Evolutionary conservation across 2,113 vertebrate species (phyloP).

Genomic region (Corythornis madagascariensis): DNA sequence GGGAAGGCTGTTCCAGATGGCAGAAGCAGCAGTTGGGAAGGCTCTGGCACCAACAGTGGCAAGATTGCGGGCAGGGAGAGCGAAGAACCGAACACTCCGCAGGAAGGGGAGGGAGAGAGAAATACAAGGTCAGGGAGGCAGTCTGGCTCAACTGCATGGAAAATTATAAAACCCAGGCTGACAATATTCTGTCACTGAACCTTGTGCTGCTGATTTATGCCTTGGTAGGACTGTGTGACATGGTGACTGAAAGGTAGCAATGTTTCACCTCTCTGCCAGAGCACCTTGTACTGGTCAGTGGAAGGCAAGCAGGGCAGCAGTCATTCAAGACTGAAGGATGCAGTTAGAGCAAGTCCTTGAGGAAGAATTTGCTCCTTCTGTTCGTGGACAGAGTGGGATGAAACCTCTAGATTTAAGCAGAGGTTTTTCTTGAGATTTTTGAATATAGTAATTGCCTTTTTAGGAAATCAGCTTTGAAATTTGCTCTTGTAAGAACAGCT

Average conservation of each 20-base stretch:
- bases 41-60: conserved; percentile 43
- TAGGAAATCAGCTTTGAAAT: not conserved
- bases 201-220: not conserved
- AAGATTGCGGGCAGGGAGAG: conserved; percentile 28
- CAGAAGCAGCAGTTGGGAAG: conserved; percentile 54
- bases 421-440: not conserved
- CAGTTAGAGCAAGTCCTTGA: not conserved
- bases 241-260: not conserved
- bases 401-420: not conserved
- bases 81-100: not conserved
- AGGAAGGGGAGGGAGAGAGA: not conserved
- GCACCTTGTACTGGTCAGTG: not conserved
- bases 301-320: not conserved
- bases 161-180: not conserved
- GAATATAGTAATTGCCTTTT: not conserved
- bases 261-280: not conserved
- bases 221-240: not conserved
- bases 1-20: conserved; percentile 57
- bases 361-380: not conserved
- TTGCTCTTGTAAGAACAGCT: not conserved
- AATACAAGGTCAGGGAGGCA: conserved; percentile 54
- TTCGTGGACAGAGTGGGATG: not conserved
- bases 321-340: not conserved
- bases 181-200: not conserved
- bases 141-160: conserved; percentile 9